Evolutionary conservation across 2,113 vertebrate genomes (phyloP).

Genomic region (Pangasianodon gigas): DNA sequence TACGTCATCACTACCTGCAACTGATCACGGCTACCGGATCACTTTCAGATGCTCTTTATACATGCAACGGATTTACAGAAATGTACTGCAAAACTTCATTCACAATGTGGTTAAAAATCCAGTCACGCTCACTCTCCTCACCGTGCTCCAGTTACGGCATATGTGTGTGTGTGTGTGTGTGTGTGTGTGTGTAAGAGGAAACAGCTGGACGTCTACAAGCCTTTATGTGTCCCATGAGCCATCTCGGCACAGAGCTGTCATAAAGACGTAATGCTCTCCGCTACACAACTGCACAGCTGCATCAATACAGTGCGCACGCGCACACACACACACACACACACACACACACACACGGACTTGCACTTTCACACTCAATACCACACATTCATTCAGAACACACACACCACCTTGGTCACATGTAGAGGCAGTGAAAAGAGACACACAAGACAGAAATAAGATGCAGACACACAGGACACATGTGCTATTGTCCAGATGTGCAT

Average conservation of each 20-base stretch:
- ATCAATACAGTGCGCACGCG: slow-evolving; percentile 12
- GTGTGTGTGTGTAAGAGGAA: not conserved
- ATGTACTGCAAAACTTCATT: not conserved
- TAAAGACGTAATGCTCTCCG: slow-evolving; percentile 3
- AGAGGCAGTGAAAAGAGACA: not conserved
- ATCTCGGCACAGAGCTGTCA: slow-evolving; percentile 18
- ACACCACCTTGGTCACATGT: not conserved
- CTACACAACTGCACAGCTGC: slow-evolving; percentile 30
- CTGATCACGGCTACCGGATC: not conserved
- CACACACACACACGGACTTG: slow-evolving; percentile 20
- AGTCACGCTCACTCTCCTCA: not conserved
- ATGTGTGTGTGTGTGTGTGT: not conserved
- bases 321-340: slow-evolving; percentile 8
- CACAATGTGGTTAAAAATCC: not conserved
- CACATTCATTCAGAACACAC: slow-evolving; percentile 36
- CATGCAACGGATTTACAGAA: not conserved
- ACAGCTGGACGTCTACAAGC: slow-evolving; percentile 5
- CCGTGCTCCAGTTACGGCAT: not conserved
- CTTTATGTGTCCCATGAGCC: slow-evolving; percentile 16
- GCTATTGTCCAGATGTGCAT: not conserved
- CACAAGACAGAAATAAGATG: not conserved
- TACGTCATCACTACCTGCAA: slow-evolving; percentile 7
- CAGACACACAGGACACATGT: not conserved
- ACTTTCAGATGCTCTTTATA: not conserved
- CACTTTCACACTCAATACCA: slow-evolving; percentile 9